These are phyloP conservation scores for Argyresthia albistria DNA, from an alignment of 2,888 invertebrate genomes.

Conservation along the genomic window DNA sequence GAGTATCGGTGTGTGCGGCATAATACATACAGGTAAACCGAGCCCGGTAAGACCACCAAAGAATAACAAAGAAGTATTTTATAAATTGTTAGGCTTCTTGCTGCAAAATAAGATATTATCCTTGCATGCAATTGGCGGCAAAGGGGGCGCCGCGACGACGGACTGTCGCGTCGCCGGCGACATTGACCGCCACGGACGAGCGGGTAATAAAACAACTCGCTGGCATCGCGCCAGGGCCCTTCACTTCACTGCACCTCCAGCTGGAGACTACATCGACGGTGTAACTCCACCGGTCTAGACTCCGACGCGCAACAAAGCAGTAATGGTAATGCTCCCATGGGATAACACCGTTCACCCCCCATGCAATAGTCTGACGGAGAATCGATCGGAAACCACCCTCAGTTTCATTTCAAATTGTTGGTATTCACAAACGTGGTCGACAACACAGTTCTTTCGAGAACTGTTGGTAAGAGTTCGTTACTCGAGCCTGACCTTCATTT, in stretches of 20 bases:
- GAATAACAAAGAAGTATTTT: too few relatives aligned
- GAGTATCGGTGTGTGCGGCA: too few relatives aligned
- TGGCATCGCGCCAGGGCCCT: conserved; percentile 62
- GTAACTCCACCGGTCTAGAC: neutral
- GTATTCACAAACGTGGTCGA: too few relatives aligned
- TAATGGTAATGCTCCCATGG: neutral
- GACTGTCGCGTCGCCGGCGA: conserved; percentile 36
- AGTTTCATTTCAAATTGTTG: too few relatives aligned
- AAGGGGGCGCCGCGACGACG: conserved; percentile 21
- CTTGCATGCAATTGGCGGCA: conserved; percentile 33
- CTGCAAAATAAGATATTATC: too few relatives aligned
- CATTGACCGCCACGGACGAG: conserved; percentile 65
- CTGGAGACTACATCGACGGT: conserved; percentile 14
- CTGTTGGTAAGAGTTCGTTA: too few relatives aligned
- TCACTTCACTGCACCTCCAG: conserved; percentile 42
- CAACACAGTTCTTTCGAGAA: too few relatives aligned
- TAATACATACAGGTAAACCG: too few relatives aligned
- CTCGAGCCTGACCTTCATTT: conserved; percentile 44
- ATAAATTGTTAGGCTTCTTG: too few relatives aligned
- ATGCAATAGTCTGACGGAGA: conserved; percentile 5
- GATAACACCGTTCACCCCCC: neutral
- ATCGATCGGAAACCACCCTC: neutral
- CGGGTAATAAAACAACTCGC: conserved; percentile 64
- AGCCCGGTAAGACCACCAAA: too few relatives aligned
- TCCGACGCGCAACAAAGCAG: neutral